These are phyloP conservation scores for Metaphire vulgaris DNA, from an alignment of 1,140 invertebrate species.

Conservation along the genomic window DNA sequence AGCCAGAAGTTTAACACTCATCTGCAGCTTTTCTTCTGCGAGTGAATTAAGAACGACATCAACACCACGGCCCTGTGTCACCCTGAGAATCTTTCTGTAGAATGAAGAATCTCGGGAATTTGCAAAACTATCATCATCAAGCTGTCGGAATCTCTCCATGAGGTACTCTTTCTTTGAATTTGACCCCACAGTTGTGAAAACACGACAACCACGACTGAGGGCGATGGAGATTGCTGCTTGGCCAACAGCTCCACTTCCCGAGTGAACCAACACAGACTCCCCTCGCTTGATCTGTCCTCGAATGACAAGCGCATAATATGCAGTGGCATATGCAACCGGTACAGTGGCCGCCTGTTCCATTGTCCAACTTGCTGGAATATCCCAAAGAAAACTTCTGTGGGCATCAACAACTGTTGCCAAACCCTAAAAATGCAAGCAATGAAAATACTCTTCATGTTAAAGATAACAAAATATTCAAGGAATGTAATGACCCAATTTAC, in stretches of 20 bases:
- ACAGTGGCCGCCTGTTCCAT: conserved; percentile 87
- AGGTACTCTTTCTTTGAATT: conserved; percentile 81
- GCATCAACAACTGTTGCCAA: conserved; percentile 80
- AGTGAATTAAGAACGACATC: conserved; percentile 89
- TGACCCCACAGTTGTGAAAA: conserved; percentile 58
- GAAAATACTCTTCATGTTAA: too few relatives aligned
- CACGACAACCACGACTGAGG: conserved; percentile 72
- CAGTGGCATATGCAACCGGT: conserved; percentile 88
- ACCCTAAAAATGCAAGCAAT: too few relatives aligned
- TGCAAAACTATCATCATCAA: conserved; percentile 74
- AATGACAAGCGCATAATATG: conserved; percentile 81
- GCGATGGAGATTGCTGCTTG: conserved; percentile 91
- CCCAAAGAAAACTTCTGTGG: conserved; percentile 79
- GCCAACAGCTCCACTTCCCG: conserved; percentile 90
- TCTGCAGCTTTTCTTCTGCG: conserved; percentile 84
- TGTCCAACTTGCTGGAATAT: conserved; percentile 78
- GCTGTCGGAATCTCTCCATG: conserved; percentile 73
- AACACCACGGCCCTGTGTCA: conserved; percentile 66
- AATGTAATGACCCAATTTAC: too few relatives aligned
- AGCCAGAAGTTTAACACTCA: conserved; percentile 81
- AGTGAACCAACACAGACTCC: conserved; percentile 79
- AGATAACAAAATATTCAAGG: too few relatives aligned
- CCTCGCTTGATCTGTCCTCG: conserved; percentile 74
- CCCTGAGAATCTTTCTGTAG: conserved; percentile 72
- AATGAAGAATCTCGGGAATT: conserved; percentile 87